Conservation (phyloP, 2,113 vertebrate species). For the Oryzias melastigma region DNA sequence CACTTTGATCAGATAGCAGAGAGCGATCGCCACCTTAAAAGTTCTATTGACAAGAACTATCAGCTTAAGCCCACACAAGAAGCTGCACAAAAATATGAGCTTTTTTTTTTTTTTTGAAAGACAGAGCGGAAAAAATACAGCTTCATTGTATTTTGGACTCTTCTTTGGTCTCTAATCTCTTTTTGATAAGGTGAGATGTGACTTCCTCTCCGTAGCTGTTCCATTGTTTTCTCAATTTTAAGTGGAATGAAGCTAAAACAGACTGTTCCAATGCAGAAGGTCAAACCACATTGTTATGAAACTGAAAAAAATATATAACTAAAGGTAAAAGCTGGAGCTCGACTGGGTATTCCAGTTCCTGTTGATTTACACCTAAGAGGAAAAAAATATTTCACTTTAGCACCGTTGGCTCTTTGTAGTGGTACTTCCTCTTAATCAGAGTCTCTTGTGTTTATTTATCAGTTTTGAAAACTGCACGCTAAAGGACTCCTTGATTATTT, state of each 20-base stretch:
- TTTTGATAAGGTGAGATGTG: slow-evolving; percentile 75
- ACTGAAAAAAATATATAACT: slow-evolving; percentile 58
- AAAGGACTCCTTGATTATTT: slow-evolving; percentile 80
- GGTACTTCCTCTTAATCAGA: slow-evolving; percentile 61
- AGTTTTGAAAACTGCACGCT: slow-evolving; percentile 74
- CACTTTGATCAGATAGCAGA: slow-evolving; percentile 58
- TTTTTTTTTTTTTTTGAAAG: neutral
- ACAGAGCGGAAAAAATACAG: neutral
- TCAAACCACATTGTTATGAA: slow-evolving; percentile 79
- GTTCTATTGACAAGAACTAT: neutral
- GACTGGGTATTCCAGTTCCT: slow-evolving; percentile 63
- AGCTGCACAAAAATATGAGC: neutral
- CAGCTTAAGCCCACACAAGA: neutral
- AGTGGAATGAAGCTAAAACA: slow-evolving; percentile 78
- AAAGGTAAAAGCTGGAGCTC: slow-evolving; percentile 66
- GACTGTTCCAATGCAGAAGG: slow-evolving; percentile 80
- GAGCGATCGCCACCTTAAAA: neutral
- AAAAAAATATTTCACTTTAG: slow-evolving; percentile 67
- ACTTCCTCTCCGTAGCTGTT: slow-evolving; percentile 70
- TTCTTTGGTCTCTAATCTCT: slow-evolving; percentile 76
- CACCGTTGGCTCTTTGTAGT: slow-evolving; percentile 50
- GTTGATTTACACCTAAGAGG: slow-evolving; percentile 64
- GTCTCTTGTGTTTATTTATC: slow-evolving; percentile 81
- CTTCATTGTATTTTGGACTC: slow-evolving; percentile 60
- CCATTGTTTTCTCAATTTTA: slow-evolving; percentile 76